Evolutionary conservation across 1,140 invertebrate species (phyloP), one percentile per base, ranked within the genome.

Genomic region (Cotesia typhae): DNA sequence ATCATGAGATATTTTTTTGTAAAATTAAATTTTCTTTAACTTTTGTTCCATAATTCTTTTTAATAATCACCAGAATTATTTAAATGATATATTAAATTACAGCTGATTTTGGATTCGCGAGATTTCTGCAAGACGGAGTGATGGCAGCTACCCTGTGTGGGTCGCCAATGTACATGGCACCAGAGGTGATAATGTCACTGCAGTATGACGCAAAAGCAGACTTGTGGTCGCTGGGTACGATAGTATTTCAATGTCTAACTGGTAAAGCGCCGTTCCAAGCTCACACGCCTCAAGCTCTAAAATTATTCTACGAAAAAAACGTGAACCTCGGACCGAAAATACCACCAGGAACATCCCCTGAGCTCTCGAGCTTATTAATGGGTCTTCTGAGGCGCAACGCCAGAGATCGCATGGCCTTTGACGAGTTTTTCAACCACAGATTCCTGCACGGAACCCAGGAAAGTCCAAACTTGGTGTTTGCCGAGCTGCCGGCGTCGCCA

Each of bases 111-210:
- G 98, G 98, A 17, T 99, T 99, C 89, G 98, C 98, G 37, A 90
- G 98, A 82, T 99, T 99, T 87, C 88, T 99, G 5, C 93, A 97
- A 87, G 98, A 99, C 86, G 98, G 98, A 63, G 96, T 98, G 14
- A 99, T 99, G 98, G 98, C 98, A 60, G 98, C 96, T 61, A 99
- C 98, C 47, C 88, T 99, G 2, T 99, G 98, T 87, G 98, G 98
- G 17, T 99, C 98, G 47, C 98, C 98, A 3, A 99, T 99, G 98
- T 99, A 99, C 81, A 99, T 99, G 98, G 97, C 97, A 38, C 97
- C 98, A 1, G 98, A 99, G 91, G 98, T 99, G 47, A 99, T 99
- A 77, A 99, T 99, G 98, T 99, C 97, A 2, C 87, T 98, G 63
- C 96, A 99, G 82, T 99, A 99, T 85, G 96, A 98, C 88, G 97